A percentile compares a stretch with the other conserved stretches of the same genome.
Evolutionary conservation across 2,888 invertebrate genomes (phyloP).

Genomic region (Meliscaeva auricollis): DNA sequence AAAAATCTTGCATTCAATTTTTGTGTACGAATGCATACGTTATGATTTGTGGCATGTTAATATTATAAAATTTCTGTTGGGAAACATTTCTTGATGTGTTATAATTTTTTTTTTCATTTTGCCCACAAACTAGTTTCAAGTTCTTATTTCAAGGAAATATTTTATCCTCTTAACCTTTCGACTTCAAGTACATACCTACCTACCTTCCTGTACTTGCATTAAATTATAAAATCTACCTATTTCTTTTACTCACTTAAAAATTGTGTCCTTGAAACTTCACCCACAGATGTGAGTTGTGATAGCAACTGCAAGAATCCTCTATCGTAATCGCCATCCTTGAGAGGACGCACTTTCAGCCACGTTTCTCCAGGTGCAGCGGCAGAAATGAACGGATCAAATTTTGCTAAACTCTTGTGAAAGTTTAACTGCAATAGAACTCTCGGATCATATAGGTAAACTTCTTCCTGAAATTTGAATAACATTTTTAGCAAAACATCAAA

Average conservation of each 20-base stretch:
- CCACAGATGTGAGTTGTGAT: constrained; percentile 93
- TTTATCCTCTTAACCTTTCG: too few relatives aligned
- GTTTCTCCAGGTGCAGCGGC: constrained; percentile 89
- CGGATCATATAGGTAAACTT: constrained; percentile 87
- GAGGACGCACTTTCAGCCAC: constrained; percentile 91
- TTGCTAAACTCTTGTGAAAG: constrained; percentile 87
- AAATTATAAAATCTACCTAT: too few relatives aligned
- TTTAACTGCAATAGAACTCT: constrained; percentile 88
- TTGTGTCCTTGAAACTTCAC: constrained; percentile 90
- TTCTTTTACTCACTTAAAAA: constrained; percentile 89
- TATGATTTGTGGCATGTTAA: too few relatives aligned
- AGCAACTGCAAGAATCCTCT: constrained; percentile 93
- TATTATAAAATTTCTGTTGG: too few relatives aligned
- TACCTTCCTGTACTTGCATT: too few relatives aligned
- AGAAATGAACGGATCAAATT: constrained; percentile 89
- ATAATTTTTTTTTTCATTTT: too few relatives aligned
- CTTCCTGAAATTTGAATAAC: constrained; percentile 81
- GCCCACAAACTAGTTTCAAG: too few relatives aligned
- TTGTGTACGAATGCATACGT: too few relatives aligned
- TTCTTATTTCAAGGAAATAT: too few relatives aligned
- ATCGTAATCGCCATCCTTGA: constrained; percentile 92
- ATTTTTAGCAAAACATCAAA: not conserved
- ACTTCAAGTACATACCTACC: too few relatives aligned
- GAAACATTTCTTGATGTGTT: too few relatives aligned
- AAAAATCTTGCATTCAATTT: too few relatives aligned